Evolutionary conservation across 2,888 invertebrate genomes (phyloP).

Genomic region (Apodemia zela): DNA sequence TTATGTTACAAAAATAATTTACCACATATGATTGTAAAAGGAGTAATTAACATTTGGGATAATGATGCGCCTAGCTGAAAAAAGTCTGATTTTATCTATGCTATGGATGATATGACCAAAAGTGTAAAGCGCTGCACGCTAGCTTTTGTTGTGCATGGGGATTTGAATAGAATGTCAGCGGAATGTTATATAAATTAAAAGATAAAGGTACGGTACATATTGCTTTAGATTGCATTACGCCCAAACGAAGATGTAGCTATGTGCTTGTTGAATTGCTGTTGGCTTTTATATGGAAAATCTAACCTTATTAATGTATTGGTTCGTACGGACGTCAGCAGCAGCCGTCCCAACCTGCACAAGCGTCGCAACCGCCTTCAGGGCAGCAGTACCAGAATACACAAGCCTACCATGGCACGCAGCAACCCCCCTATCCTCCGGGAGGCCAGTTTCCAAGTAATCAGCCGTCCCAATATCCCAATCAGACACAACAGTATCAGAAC

Average conservation of each 20-base stretch:
- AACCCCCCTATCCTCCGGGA: conserved; percentile 74
- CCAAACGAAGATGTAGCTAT: conserved; percentile 63
- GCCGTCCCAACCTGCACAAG: conserved; percentile 78
- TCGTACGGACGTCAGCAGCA: conserved; percentile 81
- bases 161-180: conserved; percentile 71
- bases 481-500: conserved; percentile 68
- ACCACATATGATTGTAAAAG: background rate
- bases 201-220: conserved; percentile 70
- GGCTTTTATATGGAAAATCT: conserved; percentile 78
- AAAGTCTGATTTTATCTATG: conserved; percentile 53
- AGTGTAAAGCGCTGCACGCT: conserved; percentile 76
- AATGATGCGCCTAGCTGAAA: conserved; percentile 47
- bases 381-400: conserved; percentile 76
- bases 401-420: conserved; percentile 80
- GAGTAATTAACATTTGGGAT: conserved; percentile 20
- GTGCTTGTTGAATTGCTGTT: conserved; percentile 73
- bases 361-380: conserved; percentile 76
- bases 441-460: conserved; percentile 76
- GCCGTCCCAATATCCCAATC: conserved; percentile 57
- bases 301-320: conserved; percentile 81
- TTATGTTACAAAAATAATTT: conserved; percentile 24
- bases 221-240: conserved; percentile 69
- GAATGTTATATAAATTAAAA: conserved; percentile 64
- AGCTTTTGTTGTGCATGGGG: conserved; percentile 79
- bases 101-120: conserved; percentile 60